Evolutionary conservation across 2,888 invertebrate genomes (phyloP).

Genomic region (Agriopis leucophaearia): DNA sequence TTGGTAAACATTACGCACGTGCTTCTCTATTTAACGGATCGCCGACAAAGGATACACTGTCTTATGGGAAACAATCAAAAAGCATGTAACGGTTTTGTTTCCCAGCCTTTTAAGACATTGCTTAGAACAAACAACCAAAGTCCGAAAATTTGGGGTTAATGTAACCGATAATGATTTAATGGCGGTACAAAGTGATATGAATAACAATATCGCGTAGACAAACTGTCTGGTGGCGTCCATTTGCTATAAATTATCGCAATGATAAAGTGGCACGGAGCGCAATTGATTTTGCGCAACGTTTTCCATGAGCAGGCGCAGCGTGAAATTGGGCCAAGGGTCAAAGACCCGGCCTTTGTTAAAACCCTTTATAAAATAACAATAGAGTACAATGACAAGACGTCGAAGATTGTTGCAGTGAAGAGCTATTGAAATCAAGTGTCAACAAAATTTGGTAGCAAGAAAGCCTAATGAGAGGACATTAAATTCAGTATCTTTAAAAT

Average conservation of each 20-base stretch:
- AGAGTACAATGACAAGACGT: conserved; percentile 47
- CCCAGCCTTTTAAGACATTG: conserved; percentile 13
- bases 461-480: conserved; percentile 2
- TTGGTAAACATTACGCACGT: conserved; percentile 67
- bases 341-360: conserved; percentile 67
- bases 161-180: conserved; percentile 27
- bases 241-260: conserved; percentile 49
- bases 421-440: conserved; percentile 24
- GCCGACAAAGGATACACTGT: conserved; percentile 61
- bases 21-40: conserved; percentile 56
- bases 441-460: conserved; percentile 3
- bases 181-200: conserved; percentile 25
- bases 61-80: conserved; percentile 48
- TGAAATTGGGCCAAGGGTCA: conserved; percentile 72
- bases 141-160: conserved; percentile 30
- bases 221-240: conserved; percentile 39
- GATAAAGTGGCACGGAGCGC: conserved; percentile 55
- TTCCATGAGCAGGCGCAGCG: conserved; percentile 41
- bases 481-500: conserved; percentile 26
- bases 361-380: conserved; percentile 51
- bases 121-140: conserved; percentile 2
- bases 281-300: conserved; percentile 50
- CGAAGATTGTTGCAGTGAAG: conserved; percentile 47
- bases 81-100: conserved; percentile 42
- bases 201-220: conserved; percentile 41